A percentile compares a stretch with the other conserved stretches of the same genome.
These are phyloP conservation scores for Amazona vittata DNA, from an alignment of 2,113 vertebrate genomes.

Conservation along the genomic window DNA sequence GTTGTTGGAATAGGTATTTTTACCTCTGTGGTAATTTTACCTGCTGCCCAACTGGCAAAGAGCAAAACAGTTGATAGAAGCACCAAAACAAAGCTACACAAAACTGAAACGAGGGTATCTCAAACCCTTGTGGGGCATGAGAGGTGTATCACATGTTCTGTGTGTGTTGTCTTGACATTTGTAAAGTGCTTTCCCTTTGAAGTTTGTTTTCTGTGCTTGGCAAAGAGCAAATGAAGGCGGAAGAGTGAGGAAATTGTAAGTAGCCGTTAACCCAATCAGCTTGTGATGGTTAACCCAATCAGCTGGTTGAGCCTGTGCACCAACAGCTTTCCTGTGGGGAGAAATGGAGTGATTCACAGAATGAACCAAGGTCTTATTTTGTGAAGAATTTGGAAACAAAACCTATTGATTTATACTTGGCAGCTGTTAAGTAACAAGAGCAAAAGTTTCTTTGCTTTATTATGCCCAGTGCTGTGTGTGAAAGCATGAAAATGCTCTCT, in stretches of 20 bases:
- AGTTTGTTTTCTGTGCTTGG: neutral
- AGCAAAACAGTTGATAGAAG: neutral
- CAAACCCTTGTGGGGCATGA: neutral
- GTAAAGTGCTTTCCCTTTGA: neutral
- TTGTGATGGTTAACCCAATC: neutral
- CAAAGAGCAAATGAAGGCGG: neutral
- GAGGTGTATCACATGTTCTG: neutral
- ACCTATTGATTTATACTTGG: slow-evolving; percentile 21
- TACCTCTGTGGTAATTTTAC: neutral
- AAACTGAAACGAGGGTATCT: neutral
- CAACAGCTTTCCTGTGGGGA: neutral
- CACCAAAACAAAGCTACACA: neutral
- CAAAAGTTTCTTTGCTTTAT: slow-evolving; percentile 33
- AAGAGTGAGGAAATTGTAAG: neutral
- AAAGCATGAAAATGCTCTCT: neutral
- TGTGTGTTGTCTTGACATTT: neutral
- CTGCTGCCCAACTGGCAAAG: neutral
- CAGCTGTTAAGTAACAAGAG: neutral
- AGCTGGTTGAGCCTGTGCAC: neutral
- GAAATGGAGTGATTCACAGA: neutral
- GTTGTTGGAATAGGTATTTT: neutral
- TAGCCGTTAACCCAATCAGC: neutral
- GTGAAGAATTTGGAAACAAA: neutral
- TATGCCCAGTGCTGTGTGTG: neutral
- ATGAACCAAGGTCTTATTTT: neutral